These are phyloP conservation scores for Danaus chrysippus DNA, from an alignment of 2,888 invertebrate genomes.

Conservation along the genomic window DNA sequence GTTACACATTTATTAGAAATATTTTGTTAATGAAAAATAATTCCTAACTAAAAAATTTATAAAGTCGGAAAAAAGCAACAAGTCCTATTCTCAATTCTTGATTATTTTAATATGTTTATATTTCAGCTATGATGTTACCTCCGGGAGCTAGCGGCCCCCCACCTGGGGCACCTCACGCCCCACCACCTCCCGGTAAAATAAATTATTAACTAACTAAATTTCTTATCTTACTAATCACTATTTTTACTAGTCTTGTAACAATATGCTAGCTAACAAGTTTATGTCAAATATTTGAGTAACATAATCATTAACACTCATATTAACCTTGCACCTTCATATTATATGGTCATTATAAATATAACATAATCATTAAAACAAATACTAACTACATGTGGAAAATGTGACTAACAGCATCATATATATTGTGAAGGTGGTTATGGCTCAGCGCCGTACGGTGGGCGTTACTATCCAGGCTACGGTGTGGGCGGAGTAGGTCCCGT, in stretches of 20 bases:
- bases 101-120: neutral
- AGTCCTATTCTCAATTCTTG: too few relatives aligned
- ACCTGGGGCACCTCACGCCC: conserved; percentile 50
- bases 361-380: too few relatives aligned
- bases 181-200: conserved; percentile 46
- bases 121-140: conserved; percentile 70
- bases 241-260: neutral
- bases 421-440: conserved; percentile 52
- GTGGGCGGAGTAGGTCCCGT: conserved; percentile 39
- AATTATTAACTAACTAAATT: neutral
- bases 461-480: conserved; percentile 63
- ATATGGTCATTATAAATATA: too few relatives aligned
- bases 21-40: too few relatives aligned
- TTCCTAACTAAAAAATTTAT: too few relatives aligned
- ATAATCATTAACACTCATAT: too few relatives aligned
- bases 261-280: too few relatives aligned
- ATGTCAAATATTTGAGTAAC: too few relatives aligned
- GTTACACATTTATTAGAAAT: too few relatives aligned
- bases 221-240: neutral
- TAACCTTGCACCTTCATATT: too few relatives aligned
- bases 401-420: neutral
- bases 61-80: too few relatives aligned
- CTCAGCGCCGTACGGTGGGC: conserved; percentile 52
- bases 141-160: conserved; percentile 53
- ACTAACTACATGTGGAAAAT: conserved; percentile 12